Evolutionary conservation across 2,113 vertebrate species (phyloP).

Genomic region (Leptodactylus fuscus): DNA sequence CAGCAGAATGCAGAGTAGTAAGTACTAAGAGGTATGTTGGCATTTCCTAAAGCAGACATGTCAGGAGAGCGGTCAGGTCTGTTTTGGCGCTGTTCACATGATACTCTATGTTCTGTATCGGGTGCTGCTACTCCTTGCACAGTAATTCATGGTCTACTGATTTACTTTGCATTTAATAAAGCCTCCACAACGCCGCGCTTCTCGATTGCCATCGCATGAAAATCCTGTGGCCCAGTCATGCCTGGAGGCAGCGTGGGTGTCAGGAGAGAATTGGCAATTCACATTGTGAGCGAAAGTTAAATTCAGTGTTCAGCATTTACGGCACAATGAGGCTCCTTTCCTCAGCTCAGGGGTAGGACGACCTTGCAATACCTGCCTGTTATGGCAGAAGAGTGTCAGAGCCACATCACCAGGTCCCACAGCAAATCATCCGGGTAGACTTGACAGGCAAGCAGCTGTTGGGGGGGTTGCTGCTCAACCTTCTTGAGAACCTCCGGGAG

Average conservation of each 20-base stretch:
- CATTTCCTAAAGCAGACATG: no score
- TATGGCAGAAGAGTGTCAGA: background rate
- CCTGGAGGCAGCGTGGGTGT: constrained; percentile 6
- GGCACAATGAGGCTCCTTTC: constrained; percentile 4
- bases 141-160: background rate
- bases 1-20: no score
- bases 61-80: no score
- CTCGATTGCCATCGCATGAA: background rate
- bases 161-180: background rate
- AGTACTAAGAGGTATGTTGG: no score
- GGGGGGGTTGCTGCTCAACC: background rate
- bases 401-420: background rate
- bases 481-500: background rate
- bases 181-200: background rate
- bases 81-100: no score
- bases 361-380: constrained; percentile 21
- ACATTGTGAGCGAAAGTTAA: background rate
- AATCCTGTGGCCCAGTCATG: background rate
- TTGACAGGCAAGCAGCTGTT: background rate
- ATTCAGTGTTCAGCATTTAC: constrained; percentile 16
- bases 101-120: background rate
- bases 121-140: background rate
- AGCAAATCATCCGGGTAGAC: constrained; percentile 27
- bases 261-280: constrained; percentile 2
- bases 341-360: background rate